Conservation (phyloP, 1,140 invertebrate species). For the Zaprionus ghesquierei region DNA sequence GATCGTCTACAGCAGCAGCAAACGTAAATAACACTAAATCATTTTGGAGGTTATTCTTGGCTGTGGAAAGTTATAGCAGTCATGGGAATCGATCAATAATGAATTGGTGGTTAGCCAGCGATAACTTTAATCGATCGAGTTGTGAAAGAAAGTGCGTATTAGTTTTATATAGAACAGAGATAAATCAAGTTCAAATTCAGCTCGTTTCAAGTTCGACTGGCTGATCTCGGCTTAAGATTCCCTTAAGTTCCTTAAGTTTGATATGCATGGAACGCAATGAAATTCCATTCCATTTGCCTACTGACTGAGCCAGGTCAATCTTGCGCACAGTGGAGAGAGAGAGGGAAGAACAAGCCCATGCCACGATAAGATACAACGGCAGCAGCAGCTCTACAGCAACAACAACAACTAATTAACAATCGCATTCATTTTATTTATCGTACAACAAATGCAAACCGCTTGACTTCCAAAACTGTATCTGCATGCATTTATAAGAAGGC, state of each 20-base stretch:
- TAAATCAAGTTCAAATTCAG: not conserved
- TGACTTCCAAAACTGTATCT: slow-evolving; percentile 80
- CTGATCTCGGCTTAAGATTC: slow-evolving; percentile 30
- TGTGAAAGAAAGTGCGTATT: not conserved
- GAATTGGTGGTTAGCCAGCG: not conserved
- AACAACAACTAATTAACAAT: slow-evolving; percentile 80
- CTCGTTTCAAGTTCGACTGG: not conserved
- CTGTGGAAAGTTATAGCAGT: not conserved
- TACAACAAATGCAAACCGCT: slow-evolving; percentile 76
- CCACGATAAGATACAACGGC: slow-evolving; percentile 60
- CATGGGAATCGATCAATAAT: not conserved
- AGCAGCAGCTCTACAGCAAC: slow-evolving; percentile 38
- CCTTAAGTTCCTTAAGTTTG: slow-evolving; percentile 11
- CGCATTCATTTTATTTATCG: slow-evolving; percentile 80
- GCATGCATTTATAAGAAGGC: slow-evolving; percentile 76
- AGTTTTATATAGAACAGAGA: not conserved
- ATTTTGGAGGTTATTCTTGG: not conserved
- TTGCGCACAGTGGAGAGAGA: slow-evolving; percentile 1
- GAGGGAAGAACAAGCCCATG: slow-evolving; percentile 53
- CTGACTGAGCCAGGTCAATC: slow-evolving; percentile 48
- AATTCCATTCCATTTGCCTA: slow-evolving; percentile 53
- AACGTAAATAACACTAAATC: not conserved
- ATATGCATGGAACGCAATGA: slow-evolving; percentile 30
- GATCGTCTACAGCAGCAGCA: slow-evolving; percentile 5
- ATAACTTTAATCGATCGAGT: not conserved